Percentiles rank a stretch among this genome's conserved stretches.
These are phyloP conservation scores for Melipona bicolor DNA, from an alignment of 2,888 invertebrate species.

Conservation along the genomic window DNA sequence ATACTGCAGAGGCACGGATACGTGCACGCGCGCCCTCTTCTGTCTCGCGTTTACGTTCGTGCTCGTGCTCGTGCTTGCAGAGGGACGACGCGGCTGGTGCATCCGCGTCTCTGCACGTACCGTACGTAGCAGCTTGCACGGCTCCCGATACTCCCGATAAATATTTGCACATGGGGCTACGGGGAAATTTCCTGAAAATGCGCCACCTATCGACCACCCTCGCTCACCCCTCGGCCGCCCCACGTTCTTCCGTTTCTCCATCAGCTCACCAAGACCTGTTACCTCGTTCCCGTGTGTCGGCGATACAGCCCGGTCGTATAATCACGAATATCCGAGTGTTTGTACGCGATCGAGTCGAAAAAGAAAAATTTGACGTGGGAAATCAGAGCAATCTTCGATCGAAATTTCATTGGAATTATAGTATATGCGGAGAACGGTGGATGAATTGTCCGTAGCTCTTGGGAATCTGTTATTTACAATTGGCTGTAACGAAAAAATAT, in stretches of 20 bases:
- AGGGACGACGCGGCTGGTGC: conserved; percentile 48
- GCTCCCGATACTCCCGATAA: conserved; percentile 75
- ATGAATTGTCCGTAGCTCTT: not conserved
- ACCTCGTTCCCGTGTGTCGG: not conserved
- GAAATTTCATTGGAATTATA: not conserved
- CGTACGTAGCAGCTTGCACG: conserved; percentile 68
- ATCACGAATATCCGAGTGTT: not conserved
- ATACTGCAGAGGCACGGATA: conserved; percentile 55
- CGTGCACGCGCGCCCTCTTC: conserved; percentile 33
- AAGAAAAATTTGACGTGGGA: not conserved
- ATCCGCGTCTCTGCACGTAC: conserved; percentile 47
- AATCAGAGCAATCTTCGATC: not conserved
- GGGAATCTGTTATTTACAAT: not conserved
- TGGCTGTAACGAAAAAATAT: not conserved
- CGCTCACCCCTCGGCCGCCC: not conserved
- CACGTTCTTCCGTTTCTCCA: conserved; percentile 6
- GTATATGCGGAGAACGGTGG: not conserved
- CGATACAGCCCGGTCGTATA: not conserved
- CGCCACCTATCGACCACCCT: conserved; percentile 29
- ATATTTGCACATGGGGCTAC: conserved; percentile 77
- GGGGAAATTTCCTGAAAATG: conserved; percentile 76
- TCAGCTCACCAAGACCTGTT: conserved; percentile 16
- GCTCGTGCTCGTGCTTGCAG: not conserved
- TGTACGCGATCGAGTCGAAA: not conserved
- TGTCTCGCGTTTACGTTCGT: not conserved